Percentiles rank a stretch among this genome's conserved stretches.
phyloP scores from a whole-genome alignment of 2,113 vertebrate species.

The Colossoma macropomum region DNA sequence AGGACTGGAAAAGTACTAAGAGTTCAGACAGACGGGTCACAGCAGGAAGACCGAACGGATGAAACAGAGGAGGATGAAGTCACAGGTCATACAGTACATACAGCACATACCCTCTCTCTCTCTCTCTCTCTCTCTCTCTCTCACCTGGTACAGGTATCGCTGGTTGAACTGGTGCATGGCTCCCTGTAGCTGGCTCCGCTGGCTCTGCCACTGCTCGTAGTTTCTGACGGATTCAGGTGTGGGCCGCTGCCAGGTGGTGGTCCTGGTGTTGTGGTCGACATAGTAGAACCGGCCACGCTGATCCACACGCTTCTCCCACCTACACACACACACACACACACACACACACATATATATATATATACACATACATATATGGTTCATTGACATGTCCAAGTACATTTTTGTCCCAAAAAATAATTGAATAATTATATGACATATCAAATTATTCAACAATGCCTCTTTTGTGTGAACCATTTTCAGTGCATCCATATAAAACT shows the following conservation, averaged over 20 bases:
- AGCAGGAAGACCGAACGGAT: neutral
- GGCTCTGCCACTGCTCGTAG: conserved; percentile 98
- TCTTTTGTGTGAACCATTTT: too few species aligned
- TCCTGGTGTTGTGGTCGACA: conserved; percentile 97
- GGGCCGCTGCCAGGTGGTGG: conserved; percentile 97
- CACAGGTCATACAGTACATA: neutral
- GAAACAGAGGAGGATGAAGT: neutral
- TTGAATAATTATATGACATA: too few species aligned
- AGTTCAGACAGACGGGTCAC: neutral
- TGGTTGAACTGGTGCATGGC: conserved; percentile 99
- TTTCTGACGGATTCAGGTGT: conserved; percentile 92
- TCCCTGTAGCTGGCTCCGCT: conserved; percentile 94
- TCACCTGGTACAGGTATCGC: conserved; percentile 97
- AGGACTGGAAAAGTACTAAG: neutral
- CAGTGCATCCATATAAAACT: too few species aligned
- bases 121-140: conserved; percentile 1
- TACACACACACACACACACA: conserved; percentile 61
- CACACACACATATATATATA: neutral
- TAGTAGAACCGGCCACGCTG: conserved; percentile 94
- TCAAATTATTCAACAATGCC: too few species aligned
- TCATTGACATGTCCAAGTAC: too few species aligned
- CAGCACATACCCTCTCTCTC: neutral
- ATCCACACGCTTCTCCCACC: conserved; percentile 97
- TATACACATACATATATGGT: neutral
- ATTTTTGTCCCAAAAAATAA: too few species aligned